Base-by-base conservation (phyloP, 2,888 invertebrate species). In the Drosophila suboccidentalis region DNA sequence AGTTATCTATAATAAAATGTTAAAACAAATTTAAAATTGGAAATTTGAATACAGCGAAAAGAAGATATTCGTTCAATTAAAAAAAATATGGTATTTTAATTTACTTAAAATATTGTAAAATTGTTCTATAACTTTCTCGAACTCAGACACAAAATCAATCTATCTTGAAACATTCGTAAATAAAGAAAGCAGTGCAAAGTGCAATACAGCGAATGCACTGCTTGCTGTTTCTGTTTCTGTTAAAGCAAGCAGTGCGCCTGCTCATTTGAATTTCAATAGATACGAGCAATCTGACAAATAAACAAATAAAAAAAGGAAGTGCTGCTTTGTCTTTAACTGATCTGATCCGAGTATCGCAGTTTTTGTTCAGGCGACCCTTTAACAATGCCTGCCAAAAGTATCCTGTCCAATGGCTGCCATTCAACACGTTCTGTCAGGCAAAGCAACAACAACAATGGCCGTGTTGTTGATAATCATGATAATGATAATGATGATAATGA, bases 391-490 rank as follows among this genome's bases (percentile, higher is more conserved):
- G 55, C 39, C 32, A 61, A 63, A 54, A 39, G 59, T 57, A 36
- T 65, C 49, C 66, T 55, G 19, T 36, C 39, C 59, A 78, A 78
- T 73, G 66, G 55, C 74, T 47, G 51, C 29, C 78, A 34, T 53
- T 43, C 50, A 51, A 55, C 54, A 55, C 54, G 69, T 75, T 75
- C 38, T 5, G 15, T 11, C 15, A 5, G 36, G 22, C 65, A 5
- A 5, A 26, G 9, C 36, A 44, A 38, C 69, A 66, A 41, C 32
- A 46, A 13, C 39, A 61, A 51, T 44, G 55, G 34, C 44, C 34
- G 34, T 50, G 22, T 19, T 55, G 4, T 26, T 6, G 26, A 41
- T 32, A 32, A 65, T 26, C 13, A 64, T 50, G 43, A 44, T n/a
- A 29, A 22, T 43, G n/a, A n/a, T n/a, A n/a, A n/a, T n/a, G n/a